Evolutionary conservation across 2,888 invertebrate species (phyloP).

Genomic region (Hemaris fuciformis): DNA sequence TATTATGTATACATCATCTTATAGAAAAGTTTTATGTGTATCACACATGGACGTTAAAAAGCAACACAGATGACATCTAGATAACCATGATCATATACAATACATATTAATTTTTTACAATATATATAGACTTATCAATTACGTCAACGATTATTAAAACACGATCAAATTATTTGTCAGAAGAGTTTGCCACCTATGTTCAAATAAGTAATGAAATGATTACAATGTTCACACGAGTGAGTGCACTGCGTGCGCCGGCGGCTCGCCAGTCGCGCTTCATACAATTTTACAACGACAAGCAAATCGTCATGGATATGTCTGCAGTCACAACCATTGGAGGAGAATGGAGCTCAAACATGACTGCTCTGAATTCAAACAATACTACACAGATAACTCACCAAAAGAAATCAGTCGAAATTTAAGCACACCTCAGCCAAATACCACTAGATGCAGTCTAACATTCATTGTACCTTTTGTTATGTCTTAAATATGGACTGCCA

Average conservation of each 20-base stretch:
- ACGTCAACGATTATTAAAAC: constrained; percentile 61
- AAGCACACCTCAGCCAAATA: constrained; percentile 64
- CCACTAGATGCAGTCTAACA: constrained; percentile 60
- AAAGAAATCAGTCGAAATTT: constrained; percentile 60
- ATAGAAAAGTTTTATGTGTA: constrained; percentile 79
- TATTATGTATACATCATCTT: constrained; percentile 82
- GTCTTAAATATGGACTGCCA: constrained; percentile 65
- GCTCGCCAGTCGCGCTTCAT: neutral
- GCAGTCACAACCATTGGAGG: constrained; percentile 76
- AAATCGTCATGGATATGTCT: constrained; percentile 65
- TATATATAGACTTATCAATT: constrained; percentile 55
- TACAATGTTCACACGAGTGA: constrained; percentile 15
- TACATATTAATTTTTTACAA: constrained; percentile 60
- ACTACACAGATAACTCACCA: constrained; percentile 45
- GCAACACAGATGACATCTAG: constrained; percentile 76
- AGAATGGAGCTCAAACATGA: constrained; percentile 50
- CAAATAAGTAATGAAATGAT: constrained; percentile 33
- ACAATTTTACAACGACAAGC: constrained; percentile 10
- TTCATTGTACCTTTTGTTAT: constrained; percentile 76
- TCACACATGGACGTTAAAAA: constrained; percentile 79
- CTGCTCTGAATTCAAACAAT: constrained; percentile 48
- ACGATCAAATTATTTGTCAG: constrained; percentile 70
- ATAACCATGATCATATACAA: constrained; percentile 60
- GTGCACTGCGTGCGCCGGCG: constrained; percentile 12
- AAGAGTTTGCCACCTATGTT: constrained; percentile 60